Evolutionary conservation across 2,888 invertebrate genomes (phyloP), one percentile per base, ranked within the genome.

Genomic region (Drosophila kambysellisi): DNA sequence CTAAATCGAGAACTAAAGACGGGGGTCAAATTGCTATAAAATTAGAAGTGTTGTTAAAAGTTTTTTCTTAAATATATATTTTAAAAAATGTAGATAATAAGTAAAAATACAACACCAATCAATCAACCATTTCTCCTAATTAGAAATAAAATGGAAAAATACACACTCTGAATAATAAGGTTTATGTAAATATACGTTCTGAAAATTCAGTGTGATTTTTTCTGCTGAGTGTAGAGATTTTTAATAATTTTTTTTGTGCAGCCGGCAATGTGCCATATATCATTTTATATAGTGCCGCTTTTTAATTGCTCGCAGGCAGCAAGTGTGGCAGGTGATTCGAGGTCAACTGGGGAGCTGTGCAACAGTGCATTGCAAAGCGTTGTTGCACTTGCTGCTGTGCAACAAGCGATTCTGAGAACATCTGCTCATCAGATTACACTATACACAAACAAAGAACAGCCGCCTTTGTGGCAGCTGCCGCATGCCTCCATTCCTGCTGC

Each of bases 311-410:
- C 41, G 30, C 17, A 46, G 25, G 50, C 70, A 12, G 68, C 65
- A 69, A 60, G 52, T 83, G 76, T 78, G 60, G 79, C 91, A 91
- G 91, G 90, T 90, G 83, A 88, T 91, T 84, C 85, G 68, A 72
- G 91, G 90, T 89, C 91, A 90, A 71, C 79, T 78, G 74, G 81
- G 70, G 74, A 25, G 35, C 25, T 25, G 25, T 25, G 25, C 17
- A 53, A 46, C 20, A 20, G 46, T 15, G 70, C 70, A 58, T 67
- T 64, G 76, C 41, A 60, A 41, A n/a, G 51, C 56, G 37, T 32
- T 71, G 43, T 33, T 70, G 76, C 83, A 75, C 81, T 87, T 83
- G 82, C 82, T 72, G 75, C 69, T 62, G 57, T 72, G 67, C 43
- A 53, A 33, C 20, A 32, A 41, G 39, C 72, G 65, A 60, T 83